Conservation (phyloP, 2,797 vertebrate genomes). For the Hipposideros larvatus region DNA sequence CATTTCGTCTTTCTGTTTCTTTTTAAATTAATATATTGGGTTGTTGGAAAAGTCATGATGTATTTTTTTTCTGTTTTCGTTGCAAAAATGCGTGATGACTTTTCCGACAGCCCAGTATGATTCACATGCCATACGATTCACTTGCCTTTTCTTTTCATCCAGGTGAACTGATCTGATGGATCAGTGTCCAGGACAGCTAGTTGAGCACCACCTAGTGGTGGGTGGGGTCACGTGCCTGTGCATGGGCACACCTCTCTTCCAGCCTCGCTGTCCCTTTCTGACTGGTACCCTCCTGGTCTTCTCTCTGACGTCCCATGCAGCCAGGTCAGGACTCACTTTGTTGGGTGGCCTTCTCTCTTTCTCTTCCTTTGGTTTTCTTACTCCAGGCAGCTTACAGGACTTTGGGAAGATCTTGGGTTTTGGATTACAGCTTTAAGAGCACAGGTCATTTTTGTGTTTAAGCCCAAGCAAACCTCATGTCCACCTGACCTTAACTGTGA, state of each 20-base stretch:
- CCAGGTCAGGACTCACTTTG: background rate
- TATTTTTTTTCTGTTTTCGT: too few species aligned
- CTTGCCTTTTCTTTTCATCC: background rate
- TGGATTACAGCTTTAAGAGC: too few species aligned
- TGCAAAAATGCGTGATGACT: too few species aligned
- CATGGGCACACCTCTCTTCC: fast-evolving
- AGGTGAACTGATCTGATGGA: background rate
- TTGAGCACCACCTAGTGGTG: background rate
- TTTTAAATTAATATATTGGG: too few species aligned
- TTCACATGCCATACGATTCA: background rate
- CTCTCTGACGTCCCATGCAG: background rate
- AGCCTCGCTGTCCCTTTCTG: background rate
- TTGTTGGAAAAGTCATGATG: too few species aligned
- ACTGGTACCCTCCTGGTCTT: background rate
- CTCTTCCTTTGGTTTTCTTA: background rate
- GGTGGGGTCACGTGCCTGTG: fast-evolving
- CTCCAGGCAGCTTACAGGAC: background rate
- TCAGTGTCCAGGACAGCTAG: background rate
- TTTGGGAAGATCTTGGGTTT: background rate
- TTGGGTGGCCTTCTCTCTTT: background rate
- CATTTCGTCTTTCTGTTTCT: background rate
- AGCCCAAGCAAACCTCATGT: background rate
- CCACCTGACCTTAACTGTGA: background rate
- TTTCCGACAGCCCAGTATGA: background rate
- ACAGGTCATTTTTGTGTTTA: background rate